Conservation (phyloP, 2,113 vertebrate species). For the Brachyistius frenatus region DNA sequence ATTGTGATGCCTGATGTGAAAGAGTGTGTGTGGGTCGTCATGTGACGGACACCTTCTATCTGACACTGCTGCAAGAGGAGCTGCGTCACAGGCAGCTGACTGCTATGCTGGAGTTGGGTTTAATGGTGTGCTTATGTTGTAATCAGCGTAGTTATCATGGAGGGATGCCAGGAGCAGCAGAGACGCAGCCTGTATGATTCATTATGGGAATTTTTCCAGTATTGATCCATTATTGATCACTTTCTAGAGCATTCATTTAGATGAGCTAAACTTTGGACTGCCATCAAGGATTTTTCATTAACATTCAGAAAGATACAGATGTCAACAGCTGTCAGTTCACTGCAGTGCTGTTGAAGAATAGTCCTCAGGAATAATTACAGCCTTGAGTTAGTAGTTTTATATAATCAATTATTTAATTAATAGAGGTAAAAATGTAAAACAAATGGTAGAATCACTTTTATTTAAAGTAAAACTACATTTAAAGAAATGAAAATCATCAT, state of each 20-base stretch:
- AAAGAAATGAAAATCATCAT: no score
- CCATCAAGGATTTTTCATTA: slow-evolving; percentile 6
- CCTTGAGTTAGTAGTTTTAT: not conserved
- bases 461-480: no score
- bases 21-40: slow-evolving; percentile 52
- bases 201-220: not conserved
- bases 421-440: not conserved
- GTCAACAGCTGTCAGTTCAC: slow-evolving; percentile 17
- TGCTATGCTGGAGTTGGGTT: not conserved
- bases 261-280: no score
- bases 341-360: slow-evolving; percentile 8
- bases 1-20: slow-evolving; percentile 32
- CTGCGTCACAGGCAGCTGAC: slow-evolving; percentile 66
- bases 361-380: not conserved
- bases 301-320: slow-evolving; percentile 23
- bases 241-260: no score
- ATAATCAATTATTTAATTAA: not conserved
- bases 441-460: not conserved
- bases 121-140: slow-evolving; percentile 16
- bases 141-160: slow-evolving; percentile 8
- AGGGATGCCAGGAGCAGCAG: not conserved
- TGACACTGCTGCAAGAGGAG: slow-evolving; percentile 47
- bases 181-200: not conserved
- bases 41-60: slow-evolving; percentile 45
- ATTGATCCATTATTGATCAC: slow-evolving; percentile 27